Base-by-base conservation (phyloP, 2,797 vertebrate species). In the Pygocentrus nattereri region DNA sequence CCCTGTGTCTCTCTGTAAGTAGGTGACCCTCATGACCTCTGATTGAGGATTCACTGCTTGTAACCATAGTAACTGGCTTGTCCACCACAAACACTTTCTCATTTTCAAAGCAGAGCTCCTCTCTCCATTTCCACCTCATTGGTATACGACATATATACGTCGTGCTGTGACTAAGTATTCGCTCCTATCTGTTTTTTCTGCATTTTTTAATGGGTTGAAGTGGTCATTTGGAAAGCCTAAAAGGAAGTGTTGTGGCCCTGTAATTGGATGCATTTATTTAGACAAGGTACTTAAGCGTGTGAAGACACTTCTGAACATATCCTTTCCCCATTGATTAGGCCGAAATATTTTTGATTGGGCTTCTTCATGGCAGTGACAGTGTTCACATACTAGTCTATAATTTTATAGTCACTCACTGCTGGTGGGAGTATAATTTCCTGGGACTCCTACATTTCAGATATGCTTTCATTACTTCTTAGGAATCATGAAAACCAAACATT, bases 1-100 rank as follows among this genome's bases (percentile, higher is more conserved):
- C 71, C 82, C 69, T 74, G 68, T 78, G 75, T 82, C 69, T 74
- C 56, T 73, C 73, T 82, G 81, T 78, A 82, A 79, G 76, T 74
- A 83, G 76, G 69, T 79, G 81, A 83, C 71, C 76, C 71, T 74
- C 30, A 44, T 83, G 64, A 78, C 76, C 81, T 83, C 71, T 74
- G 72, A 59, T 44, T 59, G 76, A 74, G 76, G 70, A 71, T 83
- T 74, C 49, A 58, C 64, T 62, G 70, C 61, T 82, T 27, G 73
- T 83, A 72, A 79, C 81, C 81, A 83, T 83, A 79, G 81, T 79
- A 79, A 79, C 81, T 31, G 31, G n/a, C 76, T 79, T 78, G 81
- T 74, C 69, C 76, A 11, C 67, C 62, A 79, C 76, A 74, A 73
- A 34, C 54, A 74, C 6, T 44, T 52, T 38, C 34, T 41, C 31